phyloP scores from a whole-genome alignment of 2,113 vertebrate genomes.

The Prunella fulvescens region DNA sequence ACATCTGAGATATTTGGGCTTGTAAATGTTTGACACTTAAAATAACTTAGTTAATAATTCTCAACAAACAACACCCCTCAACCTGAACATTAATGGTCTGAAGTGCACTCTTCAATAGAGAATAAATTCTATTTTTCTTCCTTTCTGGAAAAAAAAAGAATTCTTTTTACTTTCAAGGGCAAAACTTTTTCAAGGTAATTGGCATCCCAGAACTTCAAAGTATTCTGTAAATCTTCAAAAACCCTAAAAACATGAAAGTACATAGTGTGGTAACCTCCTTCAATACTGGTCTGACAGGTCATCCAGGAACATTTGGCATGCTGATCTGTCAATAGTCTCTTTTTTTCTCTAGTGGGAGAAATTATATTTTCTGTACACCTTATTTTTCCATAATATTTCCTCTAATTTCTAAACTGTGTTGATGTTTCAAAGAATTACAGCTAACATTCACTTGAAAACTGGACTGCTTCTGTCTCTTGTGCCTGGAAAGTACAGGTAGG shows the following conservation, averaged over 20 bases:
- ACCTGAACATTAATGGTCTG: background rate
- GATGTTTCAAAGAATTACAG: background rate
- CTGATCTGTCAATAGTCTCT: background rate
- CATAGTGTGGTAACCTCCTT: background rate
- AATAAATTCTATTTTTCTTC: background rate
- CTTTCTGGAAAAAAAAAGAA: background rate
- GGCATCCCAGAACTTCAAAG: conserved; percentile 5
- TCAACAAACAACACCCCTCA: background rate
- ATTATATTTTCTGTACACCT: background rate
- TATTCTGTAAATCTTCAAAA: background rate
- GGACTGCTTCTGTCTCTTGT: background rate
- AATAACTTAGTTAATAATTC: background rate
- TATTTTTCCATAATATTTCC: background rate
- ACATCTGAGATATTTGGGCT: background rate
- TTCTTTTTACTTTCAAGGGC: background rate
- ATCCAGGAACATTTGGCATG: background rate
- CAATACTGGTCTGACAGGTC: background rate
- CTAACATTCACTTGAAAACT: background rate
- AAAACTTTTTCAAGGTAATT: background rate
- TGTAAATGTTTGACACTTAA: background rate
- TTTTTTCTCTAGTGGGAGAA: background rate
- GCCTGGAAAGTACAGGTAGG: background rate
- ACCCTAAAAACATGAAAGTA: background rate
- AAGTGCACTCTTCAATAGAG: background rate
- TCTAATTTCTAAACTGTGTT: background rate